A percentile compares a stretch with the other conserved stretches of the same genome.
phyloP scores from a whole-genome alignment of 2,797 vertebrate species.

The Peromyscus aztecus region DNA sequence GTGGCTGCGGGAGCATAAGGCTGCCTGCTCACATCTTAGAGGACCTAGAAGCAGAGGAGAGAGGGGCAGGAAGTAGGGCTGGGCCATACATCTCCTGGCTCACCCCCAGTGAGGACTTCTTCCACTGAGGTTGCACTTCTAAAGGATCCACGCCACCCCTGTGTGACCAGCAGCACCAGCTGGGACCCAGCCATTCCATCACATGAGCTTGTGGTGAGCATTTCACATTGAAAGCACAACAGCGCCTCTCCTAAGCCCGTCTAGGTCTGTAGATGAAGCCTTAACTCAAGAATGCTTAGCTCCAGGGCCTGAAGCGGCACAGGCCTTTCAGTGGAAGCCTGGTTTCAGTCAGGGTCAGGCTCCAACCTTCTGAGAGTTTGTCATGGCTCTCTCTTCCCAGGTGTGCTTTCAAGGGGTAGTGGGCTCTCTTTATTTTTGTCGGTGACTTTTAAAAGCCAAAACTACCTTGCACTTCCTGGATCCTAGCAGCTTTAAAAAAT shows the following conservation, averaged over 20 bases:
- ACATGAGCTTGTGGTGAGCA: neutral
- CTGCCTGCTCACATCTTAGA: neutral
- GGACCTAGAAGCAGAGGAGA: neutral
- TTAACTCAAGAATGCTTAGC: neutral
- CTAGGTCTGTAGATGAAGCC: neutral
- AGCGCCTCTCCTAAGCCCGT: neutral
- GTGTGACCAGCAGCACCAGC: neutral
- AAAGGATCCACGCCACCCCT: neutral
- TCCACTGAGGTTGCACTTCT: neutral
- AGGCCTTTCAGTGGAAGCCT: neutral
- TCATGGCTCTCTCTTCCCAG: neutral
- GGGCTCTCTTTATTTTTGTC: neutral
- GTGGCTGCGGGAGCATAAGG: too few relatives aligned
- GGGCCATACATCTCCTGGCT: neutral
- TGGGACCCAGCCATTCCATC: neutral
- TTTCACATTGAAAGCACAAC: neutral
- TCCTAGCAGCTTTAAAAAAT: constrained; percentile 26
- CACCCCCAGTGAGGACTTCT: neutral
- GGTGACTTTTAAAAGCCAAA: constrained; percentile 50
- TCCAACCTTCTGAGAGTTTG: neutral
- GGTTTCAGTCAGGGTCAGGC: neutral
- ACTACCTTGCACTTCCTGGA: neutral
- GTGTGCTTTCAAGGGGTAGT: neutral
- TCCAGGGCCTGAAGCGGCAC: neutral
- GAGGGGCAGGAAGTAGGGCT: neutral